Evolutionary conservation across 1,140 invertebrate genomes (phyloP).

Genomic region (Orussus abietinus): DNA sequence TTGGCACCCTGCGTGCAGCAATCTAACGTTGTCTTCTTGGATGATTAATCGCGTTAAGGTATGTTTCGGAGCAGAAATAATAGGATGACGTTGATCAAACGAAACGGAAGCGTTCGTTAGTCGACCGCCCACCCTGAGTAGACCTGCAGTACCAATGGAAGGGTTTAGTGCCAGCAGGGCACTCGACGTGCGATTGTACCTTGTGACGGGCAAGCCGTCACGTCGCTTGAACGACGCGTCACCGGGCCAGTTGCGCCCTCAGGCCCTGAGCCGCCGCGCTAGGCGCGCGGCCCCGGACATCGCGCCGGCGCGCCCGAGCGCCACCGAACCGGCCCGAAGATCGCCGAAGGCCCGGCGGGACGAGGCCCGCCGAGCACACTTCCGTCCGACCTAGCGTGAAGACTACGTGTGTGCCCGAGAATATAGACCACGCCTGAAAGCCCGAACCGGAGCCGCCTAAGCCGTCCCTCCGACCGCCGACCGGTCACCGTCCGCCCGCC

Average conservation of each 20-base stretch:
- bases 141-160: slow-evolving; percentile 35
- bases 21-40: slow-evolving; percentile 18
- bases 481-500: no score
- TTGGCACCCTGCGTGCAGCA: slow-evolving; percentile 28
- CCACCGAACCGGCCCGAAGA: slow-evolving; percentile 30
- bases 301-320: slow-evolving; percentile 34
- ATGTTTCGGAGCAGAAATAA: slow-evolving; percentile 20
- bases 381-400: no score
- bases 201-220: no score
- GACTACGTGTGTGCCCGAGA: no score
- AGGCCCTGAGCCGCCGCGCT: slow-evolving; percentile 16
- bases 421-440: no score
- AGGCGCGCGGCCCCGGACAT: slow-evolving; percentile 19
- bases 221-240: no score
- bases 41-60: slow-evolving; percentile 22
- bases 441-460: no score
- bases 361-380: no score
- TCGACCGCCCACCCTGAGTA: slow-evolving; percentile 45
- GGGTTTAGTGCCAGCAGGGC: slow-evolving; percentile 30
- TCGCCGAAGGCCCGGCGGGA: slow-evolving; percentile 19
- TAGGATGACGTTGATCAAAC: slow-evolving; percentile 21
- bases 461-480: no score
- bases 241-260: no score
- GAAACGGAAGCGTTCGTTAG: slow-evolving; percentile 29
- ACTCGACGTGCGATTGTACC: slow-evolving; percentile 29